A percentile compares a stretch with the other conserved stretches of the same genome.
Evolutionary conservation across 2,888 invertebrate species (phyloP).

Genomic region (Yponomeuta evonymella): DNA sequence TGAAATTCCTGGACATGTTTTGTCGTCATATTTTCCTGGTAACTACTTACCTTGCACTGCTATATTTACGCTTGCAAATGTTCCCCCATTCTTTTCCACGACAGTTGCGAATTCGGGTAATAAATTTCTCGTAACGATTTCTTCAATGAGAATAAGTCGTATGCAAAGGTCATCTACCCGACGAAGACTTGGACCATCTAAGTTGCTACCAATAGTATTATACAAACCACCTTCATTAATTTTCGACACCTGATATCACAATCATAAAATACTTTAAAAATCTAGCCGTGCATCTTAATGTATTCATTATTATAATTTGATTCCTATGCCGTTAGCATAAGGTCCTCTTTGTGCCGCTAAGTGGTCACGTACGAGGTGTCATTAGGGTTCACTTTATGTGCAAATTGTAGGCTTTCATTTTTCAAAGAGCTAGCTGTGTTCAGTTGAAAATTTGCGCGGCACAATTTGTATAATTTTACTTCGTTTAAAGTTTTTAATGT

Average conservation of each 20-base stretch:
- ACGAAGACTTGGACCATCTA: neutral
- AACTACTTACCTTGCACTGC: too few species aligned
- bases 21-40: too few species aligned
- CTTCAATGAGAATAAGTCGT: neutral
- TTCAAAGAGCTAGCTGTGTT: constrained; percentile 55
- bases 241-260: neutral
- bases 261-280: neutral
- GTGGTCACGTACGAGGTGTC: constrained; percentile 68
- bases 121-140: neutral
- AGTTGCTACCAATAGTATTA: neutral
- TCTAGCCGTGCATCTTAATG: neutral
- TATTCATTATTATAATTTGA: constrained; percentile 31
- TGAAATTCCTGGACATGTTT: too few species aligned
- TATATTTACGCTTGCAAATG: too few species aligned
- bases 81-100: too few species aligned
- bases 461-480: constrained; percentile 53
- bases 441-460: constrained; percentile 24
- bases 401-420: constrained; percentile 73
- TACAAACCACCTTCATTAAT: neutral
- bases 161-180: neutral
- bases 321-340: constrained; percentile 13
- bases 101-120: neutral
- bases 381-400: constrained; percentile 75
- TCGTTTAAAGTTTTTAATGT: constrained; percentile 64
- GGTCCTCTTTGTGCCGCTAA: constrained; percentile 57